A percentile compares a stretch with the other conserved stretches of the same genome.
Evolutionary conservation across 2,888 invertebrate genomes (phyloP).

Genomic region (Melieria crassipennis): DNA sequence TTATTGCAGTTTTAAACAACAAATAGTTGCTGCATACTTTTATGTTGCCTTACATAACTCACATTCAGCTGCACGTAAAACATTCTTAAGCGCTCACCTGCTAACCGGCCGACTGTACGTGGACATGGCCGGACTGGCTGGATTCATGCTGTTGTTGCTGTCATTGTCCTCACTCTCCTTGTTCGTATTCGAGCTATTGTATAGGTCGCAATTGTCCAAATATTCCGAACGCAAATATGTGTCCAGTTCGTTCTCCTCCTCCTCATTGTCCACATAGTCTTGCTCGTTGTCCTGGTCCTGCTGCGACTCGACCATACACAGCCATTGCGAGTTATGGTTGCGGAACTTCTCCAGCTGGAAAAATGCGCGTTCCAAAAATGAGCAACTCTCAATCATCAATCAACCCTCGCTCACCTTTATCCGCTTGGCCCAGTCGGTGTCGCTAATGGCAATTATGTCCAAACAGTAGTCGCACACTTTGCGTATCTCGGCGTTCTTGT

Average conservation of each 20-base stretch:
- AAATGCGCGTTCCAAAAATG: neutral
- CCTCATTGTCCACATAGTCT: slow-evolving; percentile 67
- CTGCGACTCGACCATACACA: slow-evolving; percentile 91
- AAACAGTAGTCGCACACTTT: slow-evolving; percentile 95
- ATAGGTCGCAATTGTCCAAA: slow-evolving; percentile 70
- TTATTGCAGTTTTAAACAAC: no score
- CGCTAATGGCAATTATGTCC: slow-evolving; percentile 92
- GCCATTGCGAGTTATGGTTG: slow-evolving; percentile 98
- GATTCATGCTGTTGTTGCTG: slow-evolving; percentile 59
- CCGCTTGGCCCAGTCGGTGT: slow-evolving; percentile 91
- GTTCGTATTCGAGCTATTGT: slow-evolving; percentile 64
- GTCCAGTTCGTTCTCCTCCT: slow-evolving; percentile 74
- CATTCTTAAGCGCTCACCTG: slow-evolving; percentile 57
- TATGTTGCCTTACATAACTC: no score
- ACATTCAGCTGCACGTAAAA: neutral
- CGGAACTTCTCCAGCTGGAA: slow-evolving; percentile 86
- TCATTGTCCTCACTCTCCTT: slow-evolving; percentile 61
- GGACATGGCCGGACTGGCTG: slow-evolving; percentile 61
- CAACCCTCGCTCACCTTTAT: slow-evolving; percentile 73
- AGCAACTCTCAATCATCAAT: slow-evolving; percentile 16
- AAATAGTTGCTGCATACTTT: no score
- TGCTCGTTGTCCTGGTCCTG: slow-evolving; percentile 68
- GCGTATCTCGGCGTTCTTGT: slow-evolving; percentile 92
- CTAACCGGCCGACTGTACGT: slow-evolving; percentile 68
- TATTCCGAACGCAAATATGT: slow-evolving; percentile 81